Evolutionary conservation across 2,888 invertebrate species (phyloP), one percentile per base, ranked within the genome.

Genomic region (Lasioglossum oenotherae): DNA sequence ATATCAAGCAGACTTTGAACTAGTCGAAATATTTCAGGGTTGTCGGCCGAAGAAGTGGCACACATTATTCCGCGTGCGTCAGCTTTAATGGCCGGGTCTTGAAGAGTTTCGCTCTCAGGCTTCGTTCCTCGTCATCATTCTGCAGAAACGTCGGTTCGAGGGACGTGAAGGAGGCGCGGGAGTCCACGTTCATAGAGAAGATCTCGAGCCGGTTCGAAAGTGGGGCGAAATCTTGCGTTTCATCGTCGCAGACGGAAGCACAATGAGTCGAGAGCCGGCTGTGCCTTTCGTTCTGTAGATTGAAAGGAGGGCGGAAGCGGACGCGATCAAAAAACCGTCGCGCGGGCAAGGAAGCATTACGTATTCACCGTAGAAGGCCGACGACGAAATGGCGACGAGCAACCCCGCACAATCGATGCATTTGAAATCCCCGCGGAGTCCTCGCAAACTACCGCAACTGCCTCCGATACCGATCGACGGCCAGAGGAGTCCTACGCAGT

Each of bases 391-490:
- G 96, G 96, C 96, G 89, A 96, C 96, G 90, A 96, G 96, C 93
- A 96, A 96, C 91, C 96, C 96, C 6, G 96, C 96, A 91, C 95
- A 96, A 88, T 96, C 96, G 91, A 96, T 96, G 35, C 92, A 90
- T 74, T 96, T 96, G 23, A 95, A 96, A 67, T 96, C 96, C n/a
- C 96, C 96, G 8, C 96, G 96, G 93, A 96, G 96, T 90, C 96
- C 96, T 0, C 95, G 96, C 1, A 96, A 96, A 89, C 95, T 96
- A 80, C 96, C 96, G 88, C 96, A 96, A 89, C 95, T 96, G 79
- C 96, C 96, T 57, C 96, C 96, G 57, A 95, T 96, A 67, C 93
- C 96, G 16, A 96, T 96, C 81, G 96, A 96, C 92, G 96, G 96
- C 0, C 96, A 96, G 27, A 96, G 96, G 14, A 96, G 96, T 91